Evolutionary conservation across 2,113 vertebrate species (phyloP).

Genomic region (Kryptolebias marmoratus): DNA sequence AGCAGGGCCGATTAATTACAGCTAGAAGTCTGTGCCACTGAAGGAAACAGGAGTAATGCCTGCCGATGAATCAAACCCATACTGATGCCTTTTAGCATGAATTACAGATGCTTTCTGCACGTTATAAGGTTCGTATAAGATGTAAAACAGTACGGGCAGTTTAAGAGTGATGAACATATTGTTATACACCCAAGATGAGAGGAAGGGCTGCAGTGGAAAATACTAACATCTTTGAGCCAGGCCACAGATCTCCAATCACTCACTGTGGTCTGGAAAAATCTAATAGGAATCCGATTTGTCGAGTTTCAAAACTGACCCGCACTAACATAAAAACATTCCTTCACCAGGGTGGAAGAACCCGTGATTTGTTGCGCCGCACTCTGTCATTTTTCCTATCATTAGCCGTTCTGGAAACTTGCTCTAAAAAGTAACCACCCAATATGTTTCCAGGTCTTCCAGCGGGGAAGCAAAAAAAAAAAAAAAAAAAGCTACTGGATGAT

Average conservation of each 20-base stretch:
- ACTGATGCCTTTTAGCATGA: background rate
- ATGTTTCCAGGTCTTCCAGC: background rate
- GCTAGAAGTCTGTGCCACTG: background rate
- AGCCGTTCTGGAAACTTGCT: conserved; percentile 12
- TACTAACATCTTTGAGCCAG: conserved; percentile 25
- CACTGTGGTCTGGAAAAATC: conserved; percentile 47
- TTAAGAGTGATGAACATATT: background rate
- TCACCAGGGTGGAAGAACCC: conserved; percentile 4
- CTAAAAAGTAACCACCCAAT: conserved; percentile 9
- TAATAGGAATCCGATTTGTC: conserved; percentile 38
- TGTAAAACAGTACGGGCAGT: background rate
- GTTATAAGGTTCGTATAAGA: conserved; percentile 10
- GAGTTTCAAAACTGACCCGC: conserved; percentile 19
- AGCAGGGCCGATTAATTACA: background rate
- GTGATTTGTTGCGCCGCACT: background rate
- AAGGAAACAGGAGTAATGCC: background rate
- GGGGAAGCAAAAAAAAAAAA: background rate
- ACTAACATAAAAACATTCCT: conserved; percentile 9
- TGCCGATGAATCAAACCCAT: background rate
- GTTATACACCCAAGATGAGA: conserved; percentile 18
- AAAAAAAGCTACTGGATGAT: background rate
- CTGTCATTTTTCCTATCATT: conserved; percentile 7
- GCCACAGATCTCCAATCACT: conserved; percentile 38
- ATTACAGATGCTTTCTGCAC: conserved; percentile 6
- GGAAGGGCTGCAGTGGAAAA: conserved; percentile 44